Evolutionary conservation across 30 jellyfish, hydroid and myxozoan genomes (phyloP).

Genomic region (Mastigias papua): DNA sequence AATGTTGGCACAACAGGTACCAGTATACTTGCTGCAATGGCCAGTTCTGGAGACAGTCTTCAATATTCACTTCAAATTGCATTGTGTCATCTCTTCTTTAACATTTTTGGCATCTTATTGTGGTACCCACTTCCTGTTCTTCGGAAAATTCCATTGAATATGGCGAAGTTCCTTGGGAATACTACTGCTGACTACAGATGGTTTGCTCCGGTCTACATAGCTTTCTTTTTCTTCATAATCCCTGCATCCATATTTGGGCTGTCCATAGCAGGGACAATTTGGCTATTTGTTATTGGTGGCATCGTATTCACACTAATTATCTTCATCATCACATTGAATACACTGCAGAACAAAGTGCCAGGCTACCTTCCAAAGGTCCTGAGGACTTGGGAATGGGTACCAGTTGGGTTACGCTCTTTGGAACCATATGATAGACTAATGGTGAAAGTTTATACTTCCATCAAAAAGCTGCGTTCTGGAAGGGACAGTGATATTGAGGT

Average conservation of each 20-base stretch:
- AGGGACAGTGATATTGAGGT: slow-evolving; percentile 20
- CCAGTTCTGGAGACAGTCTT: slow-evolving; percentile 82
- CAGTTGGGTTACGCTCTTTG: slow-evolving; percentile 81
- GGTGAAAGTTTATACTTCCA: slow-evolving; percentile 28
- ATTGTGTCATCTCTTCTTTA: slow-evolving; percentile 90
- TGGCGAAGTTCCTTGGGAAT: slow-evolving; percentile 91
- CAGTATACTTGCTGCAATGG: slow-evolving; percentile 93
- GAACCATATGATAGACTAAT: slow-evolving; percentile 86
- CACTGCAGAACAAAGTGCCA: slow-evolving; percentile 75
- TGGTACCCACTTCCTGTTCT: slow-evolving; percentile 92
- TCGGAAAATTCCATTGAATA: slow-evolving; percentile 83
- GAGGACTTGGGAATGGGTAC: slow-evolving; percentile 92
- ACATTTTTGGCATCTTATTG: slow-evolving; percentile 82
- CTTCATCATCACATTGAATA: slow-evolving; percentile 62
- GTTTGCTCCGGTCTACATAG: slow-evolving; percentile 89
- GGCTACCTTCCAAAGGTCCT: slow-evolving; percentile 58
- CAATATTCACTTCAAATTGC: slow-evolving; percentile 87
- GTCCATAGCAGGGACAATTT: slow-evolving; percentile 86
- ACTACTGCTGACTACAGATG: slow-evolving; percentile 96
- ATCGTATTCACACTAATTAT: slow-evolving; percentile 22
- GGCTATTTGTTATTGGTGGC: slow-evolving; percentile 68
- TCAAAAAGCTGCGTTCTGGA: slow-evolving; percentile 26
- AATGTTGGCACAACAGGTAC: slow-evolving; percentile 96
- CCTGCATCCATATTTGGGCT: slow-evolving; percentile 82
- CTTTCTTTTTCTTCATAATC: slow-evolving; percentile 73